Evolutionary conservation across 2,797 vertebrate genomes (phyloP).

Genomic region (Crossoptilon crossoptilon): DNA sequence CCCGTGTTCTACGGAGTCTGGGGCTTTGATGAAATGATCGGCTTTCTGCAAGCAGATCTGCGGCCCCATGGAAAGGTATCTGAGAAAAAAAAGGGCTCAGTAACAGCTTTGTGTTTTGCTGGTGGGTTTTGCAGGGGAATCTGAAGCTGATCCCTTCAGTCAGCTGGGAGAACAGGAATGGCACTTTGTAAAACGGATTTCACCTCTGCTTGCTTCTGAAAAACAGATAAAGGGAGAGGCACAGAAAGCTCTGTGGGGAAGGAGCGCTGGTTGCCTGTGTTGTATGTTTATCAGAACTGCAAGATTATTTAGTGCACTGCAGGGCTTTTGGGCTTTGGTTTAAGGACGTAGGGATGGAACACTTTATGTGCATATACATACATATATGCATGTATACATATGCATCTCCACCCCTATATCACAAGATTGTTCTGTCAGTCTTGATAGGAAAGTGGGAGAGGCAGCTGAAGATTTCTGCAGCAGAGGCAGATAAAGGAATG

Average conservation of each 20-base stretch:
- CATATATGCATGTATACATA: rapidly evolving
- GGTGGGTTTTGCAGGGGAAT: constrained; percentile 25
- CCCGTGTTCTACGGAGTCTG: constrained; percentile 70
- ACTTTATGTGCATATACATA: background rate
- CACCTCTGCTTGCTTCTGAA: background rate
- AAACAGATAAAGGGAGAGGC: background rate
- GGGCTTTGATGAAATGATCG: constrained; percentile 62
- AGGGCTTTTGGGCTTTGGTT: background rate
- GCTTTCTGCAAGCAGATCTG: constrained; percentile 63
- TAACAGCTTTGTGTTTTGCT: constrained; percentile 27
- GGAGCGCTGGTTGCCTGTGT: background rate
- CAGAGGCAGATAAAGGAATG: background rate
- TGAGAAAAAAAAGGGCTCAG: background rate
- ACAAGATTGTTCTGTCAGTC: background rate
- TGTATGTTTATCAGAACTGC: rapidly evolving
- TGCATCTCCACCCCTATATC: background rate
- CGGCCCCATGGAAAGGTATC: constrained; percentile 50
- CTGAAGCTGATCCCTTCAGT: background rate
- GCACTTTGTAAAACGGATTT: background rate
- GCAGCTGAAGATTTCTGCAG: background rate
- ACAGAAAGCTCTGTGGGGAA: background rate
- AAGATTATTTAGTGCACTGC: background rate
- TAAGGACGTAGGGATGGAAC: background rate
- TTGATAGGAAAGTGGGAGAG: background rate
- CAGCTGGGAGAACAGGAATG: background rate